phyloP scores from a whole-genome alignment of 2,113 vertebrate genomes.

The Electrona antarctica region DNA sequence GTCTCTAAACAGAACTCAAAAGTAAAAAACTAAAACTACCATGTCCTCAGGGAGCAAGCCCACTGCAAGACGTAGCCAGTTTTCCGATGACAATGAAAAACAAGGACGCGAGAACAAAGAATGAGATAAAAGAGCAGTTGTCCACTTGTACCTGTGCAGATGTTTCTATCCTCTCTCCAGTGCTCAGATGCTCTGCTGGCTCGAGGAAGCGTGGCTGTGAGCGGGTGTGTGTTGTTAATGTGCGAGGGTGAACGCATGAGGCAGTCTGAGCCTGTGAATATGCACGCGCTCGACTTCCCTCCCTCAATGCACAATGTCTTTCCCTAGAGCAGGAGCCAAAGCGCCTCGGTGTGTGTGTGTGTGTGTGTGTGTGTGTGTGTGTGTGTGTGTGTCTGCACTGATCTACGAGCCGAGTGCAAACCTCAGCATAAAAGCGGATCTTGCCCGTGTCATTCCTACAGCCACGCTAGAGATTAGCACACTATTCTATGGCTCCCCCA shows the following conservation, averaged over 20 bases:
- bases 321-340: constrained; percentile 32
- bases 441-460: constrained; percentile 58
- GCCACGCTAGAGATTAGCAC: constrained; percentile 63
- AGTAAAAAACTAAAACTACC: constrained; percentile 9
- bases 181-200: constrained; percentile 53
- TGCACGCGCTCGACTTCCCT: constrained; percentile 50
- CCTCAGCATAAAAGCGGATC: constrained; percentile 77
- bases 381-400: constrained; percentile 31
- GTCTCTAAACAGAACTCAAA: constrained; percentile 8
- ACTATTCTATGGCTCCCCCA: constrained; percentile 32
- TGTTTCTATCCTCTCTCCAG: constrained; percentile 40
- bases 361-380: background rate
- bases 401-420: constrained; percentile 69
- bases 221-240: constrained; percentile 40
- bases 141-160: constrained; percentile 66
- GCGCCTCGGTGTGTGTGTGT: constrained; percentile 34
- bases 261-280: constrained; percentile 53
- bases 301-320: constrained; percentile 52
- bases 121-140: constrained; percentile 21
- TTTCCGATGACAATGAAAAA: background rate
- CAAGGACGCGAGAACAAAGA: background rate
- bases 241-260: constrained; percentile 41
- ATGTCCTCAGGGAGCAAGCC: constrained; percentile 23
- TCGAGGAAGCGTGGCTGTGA: constrained; percentile 48
- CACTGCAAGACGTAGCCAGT: constrained; percentile 8